Evolutionary conservation across 2,113 vertebrate genomes (phyloP), one percentile per base, ranked within the genome.

Genomic region (Tamias sibiricus): DNA sequence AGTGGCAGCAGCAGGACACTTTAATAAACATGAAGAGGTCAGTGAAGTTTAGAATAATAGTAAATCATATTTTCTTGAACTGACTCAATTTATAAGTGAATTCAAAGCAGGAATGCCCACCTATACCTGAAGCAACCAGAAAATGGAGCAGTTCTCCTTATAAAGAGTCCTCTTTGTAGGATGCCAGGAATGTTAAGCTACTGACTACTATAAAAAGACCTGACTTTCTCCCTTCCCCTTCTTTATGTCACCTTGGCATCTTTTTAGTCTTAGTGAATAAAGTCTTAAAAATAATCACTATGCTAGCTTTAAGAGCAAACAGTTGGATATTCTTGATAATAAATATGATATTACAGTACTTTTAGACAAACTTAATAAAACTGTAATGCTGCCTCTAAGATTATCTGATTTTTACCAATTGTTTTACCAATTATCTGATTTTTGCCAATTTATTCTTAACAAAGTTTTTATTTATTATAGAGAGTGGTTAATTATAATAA

Each of bases 61-160:
- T 99, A 99, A 99, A 99, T 98, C 99, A 99, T 98, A 99, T 99
- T 98, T 99, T 97, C 99, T 99, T 16, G 99, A 99, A 98, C 98
- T 99, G 94, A 99, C 99, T 97, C 98, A 99, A 98, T 99, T 99
- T 98, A 99, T 99, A 98, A 99, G 99, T 98, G 99, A 99, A 98
- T 99, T 98, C 99, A 98, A 99, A 99, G 97, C 99, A 99, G 98
- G 99, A 99, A 98, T 99, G 99, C 97, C 99, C 99, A 96, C 99
- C 99, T 37, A 99, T 99, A 85, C 99, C 99, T 95, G 99, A 99
- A 96, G 99, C 99, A 77, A 99, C 98, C n/a, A 98, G 99, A 97
- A 99, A 99, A 37, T 52, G 28, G 47, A 69, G 4, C 20, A 49
- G 32, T 26, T 26, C 14, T 3, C 13, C 35, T 49, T 85, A 22